A percentile compares a stretch with the other conserved stretches of the same genome.
Conservation (phyloP, 2,888 invertebrate genomes). For the Electrophaes corylata region DNA sequence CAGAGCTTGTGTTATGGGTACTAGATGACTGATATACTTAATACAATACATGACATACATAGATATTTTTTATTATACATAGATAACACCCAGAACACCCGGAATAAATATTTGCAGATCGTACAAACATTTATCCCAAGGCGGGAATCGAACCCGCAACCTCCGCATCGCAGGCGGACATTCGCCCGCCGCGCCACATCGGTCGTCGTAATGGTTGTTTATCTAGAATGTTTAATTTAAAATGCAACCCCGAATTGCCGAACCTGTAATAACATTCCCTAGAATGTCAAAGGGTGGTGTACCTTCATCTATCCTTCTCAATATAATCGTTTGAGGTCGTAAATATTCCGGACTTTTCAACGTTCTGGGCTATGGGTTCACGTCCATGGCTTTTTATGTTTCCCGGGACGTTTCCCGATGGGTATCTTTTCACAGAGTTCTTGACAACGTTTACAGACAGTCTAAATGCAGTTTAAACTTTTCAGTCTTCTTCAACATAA, state of each 20-base stretch:
- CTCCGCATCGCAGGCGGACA: too few relatives aligned
- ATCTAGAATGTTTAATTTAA: background rate
- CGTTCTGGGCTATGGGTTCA: slow-evolving; percentile 43
- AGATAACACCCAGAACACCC: too few relatives aligned
- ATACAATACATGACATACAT: too few relatives aligned
- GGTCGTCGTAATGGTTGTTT: too few relatives aligned
- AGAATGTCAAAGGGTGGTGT: background rate
- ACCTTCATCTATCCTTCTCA: slow-evolving; percentile 28
- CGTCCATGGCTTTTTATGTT: slow-evolving; percentile 40
- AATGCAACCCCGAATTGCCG: background rate
- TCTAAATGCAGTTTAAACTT: slow-evolving; percentile 10
- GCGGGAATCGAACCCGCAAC: too few relatives aligned
- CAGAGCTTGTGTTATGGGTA: too few relatives aligned
- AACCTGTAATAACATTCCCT: background rate
- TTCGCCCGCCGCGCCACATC: too few relatives aligned
- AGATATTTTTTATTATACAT: too few relatives aligned
- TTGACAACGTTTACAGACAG: slow-evolving; percentile 8
- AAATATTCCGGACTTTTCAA: slow-evolving; percentile 42
- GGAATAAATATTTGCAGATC: too few relatives aligned
- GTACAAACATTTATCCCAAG: too few relatives aligned
- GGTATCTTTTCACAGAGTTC: slow-evolving; percentile 44
- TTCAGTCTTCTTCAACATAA: too few relatives aligned
- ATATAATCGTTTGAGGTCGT: slow-evolving; percentile 43
- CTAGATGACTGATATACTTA: too few relatives aligned
- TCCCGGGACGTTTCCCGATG: slow-evolving; percentile 47